phyloP scores from a whole-genome alignment of 2,888 invertebrate species.

The Ceriagrion tenellum region DNA sequence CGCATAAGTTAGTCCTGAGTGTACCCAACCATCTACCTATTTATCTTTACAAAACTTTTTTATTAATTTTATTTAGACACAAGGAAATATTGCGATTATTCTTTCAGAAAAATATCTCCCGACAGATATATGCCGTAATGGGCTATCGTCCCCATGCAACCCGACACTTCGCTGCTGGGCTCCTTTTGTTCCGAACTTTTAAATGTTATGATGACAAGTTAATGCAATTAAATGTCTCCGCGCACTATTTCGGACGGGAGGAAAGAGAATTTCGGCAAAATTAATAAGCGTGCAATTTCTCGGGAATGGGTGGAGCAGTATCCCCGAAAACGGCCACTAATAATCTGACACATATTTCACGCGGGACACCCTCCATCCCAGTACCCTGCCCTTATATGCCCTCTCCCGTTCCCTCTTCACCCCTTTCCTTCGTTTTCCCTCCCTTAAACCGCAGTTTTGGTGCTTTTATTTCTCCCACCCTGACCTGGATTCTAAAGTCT shows the following conservation, averaged over 20 bases:
- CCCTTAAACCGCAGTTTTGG: not conserved
- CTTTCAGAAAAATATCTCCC: not conserved
- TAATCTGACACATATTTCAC: slow-evolving; percentile 59
- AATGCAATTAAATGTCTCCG: not conserved
- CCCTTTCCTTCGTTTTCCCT: not conserved
- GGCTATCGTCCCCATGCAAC: not conserved
- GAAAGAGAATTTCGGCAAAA: not conserved
- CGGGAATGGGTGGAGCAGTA: not conserved
- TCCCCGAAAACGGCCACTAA: slow-evolving; percentile 1
- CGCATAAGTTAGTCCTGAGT: no score
- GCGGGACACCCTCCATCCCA: not conserved
- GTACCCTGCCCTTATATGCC: not conserved
- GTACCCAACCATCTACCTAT: no score
- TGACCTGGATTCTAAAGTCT: slow-evolving; percentile 44
- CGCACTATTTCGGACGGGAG: not conserved
- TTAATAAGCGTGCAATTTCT: slow-evolving; percentile 51
- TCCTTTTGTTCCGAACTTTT: not conserved
- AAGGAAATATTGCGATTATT: not conserved
- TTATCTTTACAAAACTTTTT: no score
- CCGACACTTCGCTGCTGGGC: not conserved
- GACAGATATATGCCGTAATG: not conserved
- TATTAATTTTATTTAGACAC: not conserved
- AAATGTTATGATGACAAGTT: not conserved
- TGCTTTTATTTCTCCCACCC: not conserved
- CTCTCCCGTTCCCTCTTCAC: not conserved